phyloP scores from a whole-genome alignment of 2,113 vertebrate species.

The Scomber japonicus region DNA sequence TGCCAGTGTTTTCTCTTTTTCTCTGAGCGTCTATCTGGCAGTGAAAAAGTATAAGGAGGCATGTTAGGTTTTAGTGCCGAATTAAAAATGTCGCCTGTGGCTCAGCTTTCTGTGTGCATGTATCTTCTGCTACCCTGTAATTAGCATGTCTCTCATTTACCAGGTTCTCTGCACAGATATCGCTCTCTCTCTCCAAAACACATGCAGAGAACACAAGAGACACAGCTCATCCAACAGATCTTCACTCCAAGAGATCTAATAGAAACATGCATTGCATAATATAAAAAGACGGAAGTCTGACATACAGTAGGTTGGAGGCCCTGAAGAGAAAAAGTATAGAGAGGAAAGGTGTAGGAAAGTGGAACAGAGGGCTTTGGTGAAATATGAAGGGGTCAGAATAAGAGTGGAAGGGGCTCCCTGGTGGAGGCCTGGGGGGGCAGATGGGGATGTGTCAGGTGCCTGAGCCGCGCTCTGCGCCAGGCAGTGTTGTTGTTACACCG shows the following conservation, averaged over 20 bases:
- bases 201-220: slow-evolving; percentile 25
- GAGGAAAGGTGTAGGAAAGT: slow-evolving; percentile 66
- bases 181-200: slow-evolving; percentile 12
- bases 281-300: slow-evolving; percentile 43
- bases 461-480: slow-evolving; percentile 77
- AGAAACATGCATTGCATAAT: slow-evolving; percentile 48
- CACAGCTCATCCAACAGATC: slow-evolving; percentile 2
- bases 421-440: slow-evolving; percentile 74
- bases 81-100: slow-evolving; percentile 70
- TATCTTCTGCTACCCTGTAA: slow-evolving; percentile 41
- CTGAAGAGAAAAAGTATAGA: slow-evolving; percentile 48
- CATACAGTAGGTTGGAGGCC: slow-evolving; percentile 44
- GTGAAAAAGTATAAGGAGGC: slow-evolving; percentile 64
- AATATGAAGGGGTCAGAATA: slow-evolving; percentile 76
- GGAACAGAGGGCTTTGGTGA: slow-evolving; percentile 87
- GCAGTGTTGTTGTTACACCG: slow-evolving; percentile 95
- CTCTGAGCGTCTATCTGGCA: slow-evolving; percentile 58
- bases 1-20: slow-evolving; percentile 54
- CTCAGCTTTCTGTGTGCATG: slow-evolving; percentile 36
- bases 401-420: slow-evolving; percentile 90
- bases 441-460: slow-evolving; percentile 96
- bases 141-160: slow-evolving; percentile 79
- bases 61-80: slow-evolving; percentile 60
- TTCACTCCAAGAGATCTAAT: slow-evolving; percentile 20
- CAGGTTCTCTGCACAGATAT: slow-evolving; percentile 83